Evolutionary conservation across 2,888 invertebrate genomes (phyloP), one percentile per base, ranked within the genome.

Genomic region (Hydroisotoma schaefferi): DNA sequence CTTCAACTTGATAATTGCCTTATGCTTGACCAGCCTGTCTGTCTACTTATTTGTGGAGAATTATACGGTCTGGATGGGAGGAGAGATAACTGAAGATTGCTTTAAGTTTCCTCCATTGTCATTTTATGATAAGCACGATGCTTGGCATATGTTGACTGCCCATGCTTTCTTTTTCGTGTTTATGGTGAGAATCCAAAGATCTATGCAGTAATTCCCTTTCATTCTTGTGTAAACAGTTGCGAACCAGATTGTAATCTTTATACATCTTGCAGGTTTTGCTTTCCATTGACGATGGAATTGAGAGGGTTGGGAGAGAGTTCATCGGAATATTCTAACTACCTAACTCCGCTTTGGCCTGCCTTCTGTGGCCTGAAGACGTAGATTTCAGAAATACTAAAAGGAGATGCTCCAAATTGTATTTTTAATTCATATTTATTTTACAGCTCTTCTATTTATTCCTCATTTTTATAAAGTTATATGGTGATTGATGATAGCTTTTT

Each of bases 251-350:
- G 33, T 33, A 33, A 43, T 10, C 25, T 46, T 46, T 46, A 23
- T 27, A 27, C 4, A 5, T 5, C 6, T 46, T 28, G 26, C 37
- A 53, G 53, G 38, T 38, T 2, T 23, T 53, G 4, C 27, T 53
- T 8, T 20, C 22, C 18, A 43, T 53, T 53, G 53, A 53, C 27
- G 53, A 53, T 40, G 53, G 53, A 2, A 27, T 53, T n/a, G 53
- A 53, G n/a, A 27, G 43, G 3, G 38, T 53, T 8, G 37, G 26
- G n/a, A 6, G 25, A 26, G 53, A 53, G 18, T 53, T 29, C 26
- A 40, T 53, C 27, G 2, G 23, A 2, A 26, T 26, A 4, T 53
- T 53, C 23, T 53, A 40, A n/a, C n/a, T n/a, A n/a, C n/a, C n/a
- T n/a, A n/a, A n/a, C n/a, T n/a, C n/a, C n/a, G n/a, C n/a, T n/a